phyloP scores from a whole-genome alignment of 2,797 vertebrate genomes.

The Vespertilio murinus region DNA sequence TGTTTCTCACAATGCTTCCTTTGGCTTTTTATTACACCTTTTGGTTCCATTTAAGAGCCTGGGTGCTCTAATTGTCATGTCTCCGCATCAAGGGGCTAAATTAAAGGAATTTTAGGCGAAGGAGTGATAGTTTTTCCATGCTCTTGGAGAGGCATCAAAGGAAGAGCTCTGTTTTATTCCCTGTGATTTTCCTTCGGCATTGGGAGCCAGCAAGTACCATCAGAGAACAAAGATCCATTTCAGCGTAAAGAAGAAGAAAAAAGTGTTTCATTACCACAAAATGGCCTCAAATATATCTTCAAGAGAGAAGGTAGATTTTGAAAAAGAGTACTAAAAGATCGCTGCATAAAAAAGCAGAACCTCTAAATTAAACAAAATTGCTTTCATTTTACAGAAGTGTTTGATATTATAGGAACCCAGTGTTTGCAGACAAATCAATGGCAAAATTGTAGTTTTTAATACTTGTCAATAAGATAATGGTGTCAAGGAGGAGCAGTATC shows the following conservation, averaged over 20 bases:
- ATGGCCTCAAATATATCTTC: not conserved
- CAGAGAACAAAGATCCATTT: constrained; percentile 26
- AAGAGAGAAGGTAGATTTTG: not conserved
- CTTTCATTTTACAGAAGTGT: not conserved
- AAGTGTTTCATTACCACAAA: not conserved
- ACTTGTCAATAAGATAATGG: not conserved
- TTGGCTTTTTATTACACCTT: not conserved
- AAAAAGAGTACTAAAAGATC: not conserved
- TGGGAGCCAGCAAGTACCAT: constrained; percentile 9
- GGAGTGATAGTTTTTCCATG: not conserved
- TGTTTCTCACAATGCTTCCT: not conserved
- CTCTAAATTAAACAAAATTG: not conserved
- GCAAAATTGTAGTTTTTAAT: not conserved
- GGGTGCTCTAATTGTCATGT: constrained; percentile 43
- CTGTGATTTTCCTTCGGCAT: constrained; percentile 44
- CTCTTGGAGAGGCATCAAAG: constrained; percentile 49
- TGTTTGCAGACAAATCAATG: not conserved
- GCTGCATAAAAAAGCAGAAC: not conserved
- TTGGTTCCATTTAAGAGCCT: constrained; percentile 28
- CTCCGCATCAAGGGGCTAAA: not conserved
- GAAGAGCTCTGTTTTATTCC: not conserved
- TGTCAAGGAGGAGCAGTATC: not conserved
- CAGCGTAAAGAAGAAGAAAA: constrained; percentile 1
- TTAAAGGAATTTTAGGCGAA: constrained; percentile 40
- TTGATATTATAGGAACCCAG: not conserved